phyloP scores from a whole-genome alignment of 2,888 invertebrate species.

The Neoaliturus tenellus region DNA sequence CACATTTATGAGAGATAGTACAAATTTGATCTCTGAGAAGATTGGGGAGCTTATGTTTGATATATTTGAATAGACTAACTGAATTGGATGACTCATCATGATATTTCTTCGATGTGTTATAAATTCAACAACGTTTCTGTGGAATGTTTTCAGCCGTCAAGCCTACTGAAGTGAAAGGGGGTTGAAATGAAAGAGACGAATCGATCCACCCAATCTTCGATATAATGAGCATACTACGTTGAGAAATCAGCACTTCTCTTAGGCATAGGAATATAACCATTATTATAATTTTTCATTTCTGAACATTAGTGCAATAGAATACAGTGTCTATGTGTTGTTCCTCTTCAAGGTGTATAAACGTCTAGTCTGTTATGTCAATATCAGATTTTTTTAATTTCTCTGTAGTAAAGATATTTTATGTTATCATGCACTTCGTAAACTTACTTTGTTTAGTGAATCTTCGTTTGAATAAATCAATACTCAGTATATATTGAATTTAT shows the following conservation, averaged over 20 bases:
- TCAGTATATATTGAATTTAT: neutral
- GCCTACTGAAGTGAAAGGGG: constrained; percentile 51
- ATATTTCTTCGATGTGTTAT: constrained; percentile 34
- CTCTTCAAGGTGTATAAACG: neutral
- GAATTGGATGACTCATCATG: neutral
- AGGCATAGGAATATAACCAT: constrained; percentile 34
- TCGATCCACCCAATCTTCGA: constrained; percentile 32
- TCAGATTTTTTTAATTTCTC: neutral
- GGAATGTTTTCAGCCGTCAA: constrained; percentile 56
- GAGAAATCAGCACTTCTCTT: constrained; percentile 20
- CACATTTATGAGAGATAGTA: too few species aligned
- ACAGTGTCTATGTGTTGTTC: constrained; percentile 3
- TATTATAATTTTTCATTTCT: constrained; percentile 20
- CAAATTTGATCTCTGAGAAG: too few species aligned
- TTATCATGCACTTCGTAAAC: constrained; percentile 20
- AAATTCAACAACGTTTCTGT: constrained; percentile 29
- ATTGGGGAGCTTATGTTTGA: too few species aligned
- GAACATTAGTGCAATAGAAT: constrained; percentile 35
- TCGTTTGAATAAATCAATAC: constrained; percentile 16
- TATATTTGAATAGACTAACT: neutral
- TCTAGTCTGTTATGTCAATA: constrained; percentile 8
- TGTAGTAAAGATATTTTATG: neutral
- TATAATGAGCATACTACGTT: constrained; percentile 26
- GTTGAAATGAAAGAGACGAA: neutral
- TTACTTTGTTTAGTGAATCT: neutral